Conservation (phyloP, 2,797 vertebrate genomes). For the Dendrocincla tyrannina region DNA sequence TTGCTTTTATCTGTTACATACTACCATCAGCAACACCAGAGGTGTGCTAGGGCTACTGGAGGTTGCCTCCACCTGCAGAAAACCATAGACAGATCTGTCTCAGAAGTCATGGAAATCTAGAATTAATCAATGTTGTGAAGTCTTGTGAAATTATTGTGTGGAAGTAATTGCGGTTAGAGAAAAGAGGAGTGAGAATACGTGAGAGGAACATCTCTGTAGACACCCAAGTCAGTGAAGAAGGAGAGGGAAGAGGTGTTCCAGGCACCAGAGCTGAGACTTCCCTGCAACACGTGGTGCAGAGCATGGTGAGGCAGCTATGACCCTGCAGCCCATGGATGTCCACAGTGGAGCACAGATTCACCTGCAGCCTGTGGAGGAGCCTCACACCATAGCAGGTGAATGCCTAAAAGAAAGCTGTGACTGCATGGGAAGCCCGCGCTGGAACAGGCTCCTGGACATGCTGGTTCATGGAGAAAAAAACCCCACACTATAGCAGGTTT, state of each 20-base stretch:
- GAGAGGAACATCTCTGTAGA: not conserved
- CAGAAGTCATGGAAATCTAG: not conserved
- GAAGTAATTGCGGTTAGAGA: not conserved
- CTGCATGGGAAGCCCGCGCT: not conserved
- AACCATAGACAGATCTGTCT: not conserved
- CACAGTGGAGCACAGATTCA: not conserved
- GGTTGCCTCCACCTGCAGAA: not conserved
- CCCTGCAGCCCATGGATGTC: not conserved
- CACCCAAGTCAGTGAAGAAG: not conserved
- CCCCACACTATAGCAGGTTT: not conserved
- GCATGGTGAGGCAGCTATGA: not conserved
- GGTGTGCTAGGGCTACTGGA: not conserved
- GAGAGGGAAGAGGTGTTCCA: not conserved
- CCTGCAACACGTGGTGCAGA: not conserved
- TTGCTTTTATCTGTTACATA: not conserved
- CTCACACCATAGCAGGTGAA: not conserved
- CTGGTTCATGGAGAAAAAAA: not conserved
- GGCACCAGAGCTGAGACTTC: not conserved
- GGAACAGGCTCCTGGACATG: not conserved
- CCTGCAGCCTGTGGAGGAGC: not conserved
- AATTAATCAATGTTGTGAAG: not conserved
- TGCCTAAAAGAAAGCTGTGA: not conserved
- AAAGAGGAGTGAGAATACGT: not conserved
- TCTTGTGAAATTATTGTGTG: accelerated
- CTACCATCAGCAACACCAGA: not conserved